Percentiles rank a stretch among this genome's conserved stretches.
Evolutionary conservation across 2,888 invertebrate genomes (phyloP).

Genomic region (Yponomeuta cagnagella): DNA sequence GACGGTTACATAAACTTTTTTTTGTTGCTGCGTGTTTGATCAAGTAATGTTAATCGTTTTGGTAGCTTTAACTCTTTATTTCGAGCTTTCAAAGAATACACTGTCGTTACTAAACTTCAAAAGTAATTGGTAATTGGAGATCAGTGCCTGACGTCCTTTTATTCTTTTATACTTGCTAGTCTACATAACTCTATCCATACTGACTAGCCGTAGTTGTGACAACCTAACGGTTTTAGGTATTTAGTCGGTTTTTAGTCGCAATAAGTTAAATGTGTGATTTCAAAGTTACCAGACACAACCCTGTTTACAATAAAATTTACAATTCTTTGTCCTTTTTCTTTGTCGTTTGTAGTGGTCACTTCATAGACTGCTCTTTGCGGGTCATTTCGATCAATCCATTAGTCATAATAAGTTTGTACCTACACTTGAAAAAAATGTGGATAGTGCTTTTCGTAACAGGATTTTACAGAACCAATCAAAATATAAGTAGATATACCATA

Average conservation of each 20-base stretch:
- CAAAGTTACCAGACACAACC: not conserved
- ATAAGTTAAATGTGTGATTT: not conserved
- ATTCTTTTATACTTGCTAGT: too few relatives aligned
- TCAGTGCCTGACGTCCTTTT: too few relatives aligned
- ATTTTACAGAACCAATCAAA: too few relatives aligned
- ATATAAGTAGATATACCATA: too few relatives aligned
- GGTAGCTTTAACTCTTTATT: not conserved
- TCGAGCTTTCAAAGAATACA: too few relatives aligned
- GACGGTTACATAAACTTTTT: slow-evolving; percentile 24
- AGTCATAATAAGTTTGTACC: slow-evolving; percentile 18
- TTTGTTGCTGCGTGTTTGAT: not conserved
- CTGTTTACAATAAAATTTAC: too few relatives aligned
- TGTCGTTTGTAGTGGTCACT: slow-evolving; percentile 6
- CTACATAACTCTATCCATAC: not conserved
- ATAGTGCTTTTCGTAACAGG: too few relatives aligned
- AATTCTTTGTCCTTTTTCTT: slow-evolving; percentile 15
- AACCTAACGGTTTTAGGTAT: not conserved
- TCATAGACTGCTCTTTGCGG: not conserved
- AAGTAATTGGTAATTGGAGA: too few relatives aligned
- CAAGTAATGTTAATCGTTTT: not conserved
- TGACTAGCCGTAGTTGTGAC: not conserved
- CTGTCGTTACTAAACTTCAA: too few relatives aligned
- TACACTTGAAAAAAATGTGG: slow-evolving; percentile 3
- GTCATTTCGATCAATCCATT: slow-evolving; percentile 8
- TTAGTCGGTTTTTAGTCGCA: too few relatives aligned